A percentile compares a stretch with the other conserved stretches of the same genome.
phyloP scores from a whole-genome alignment of 1,140 invertebrate genomes.

The Halyomorpha halys region DNA sequence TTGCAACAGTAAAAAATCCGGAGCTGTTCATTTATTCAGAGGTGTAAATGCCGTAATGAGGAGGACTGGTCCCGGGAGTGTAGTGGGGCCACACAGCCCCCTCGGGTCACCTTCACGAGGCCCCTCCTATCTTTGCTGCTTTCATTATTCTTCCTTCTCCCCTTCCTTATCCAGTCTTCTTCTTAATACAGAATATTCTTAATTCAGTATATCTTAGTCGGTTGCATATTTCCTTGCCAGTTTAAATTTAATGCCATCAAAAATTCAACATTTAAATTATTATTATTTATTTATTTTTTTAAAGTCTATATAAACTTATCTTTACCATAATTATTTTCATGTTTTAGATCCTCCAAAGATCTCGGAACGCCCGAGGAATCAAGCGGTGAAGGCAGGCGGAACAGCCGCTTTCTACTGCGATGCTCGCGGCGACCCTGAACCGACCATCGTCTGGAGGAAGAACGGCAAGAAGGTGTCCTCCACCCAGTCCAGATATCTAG shows the following conservation, averaged over 20 bases:
- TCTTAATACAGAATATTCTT: too few relatives aligned
- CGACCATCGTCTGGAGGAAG: conserved; percentile 82
- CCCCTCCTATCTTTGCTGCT: conserved; percentile 21
- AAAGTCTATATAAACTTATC: background rate
- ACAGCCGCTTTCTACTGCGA: conserved; percentile 92
- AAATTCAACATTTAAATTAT: too few relatives aligned
- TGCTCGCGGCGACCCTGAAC: conserved; percentile 77
- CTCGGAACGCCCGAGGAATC: conserved; percentile 70
- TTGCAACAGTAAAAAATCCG: background rate
- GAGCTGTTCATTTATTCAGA: conserved; percentile 1
- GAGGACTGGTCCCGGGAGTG: background rate
- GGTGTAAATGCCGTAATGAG: conserved; percentile 7
- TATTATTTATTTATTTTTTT: too few relatives aligned
- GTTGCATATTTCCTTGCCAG: too few relatives aligned
- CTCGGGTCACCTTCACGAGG: background rate
- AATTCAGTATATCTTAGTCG: too few relatives aligned
- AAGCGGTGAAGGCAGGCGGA: conserved; percentile 77
- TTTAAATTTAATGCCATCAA: too few relatives aligned
- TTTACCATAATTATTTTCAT: background rate
- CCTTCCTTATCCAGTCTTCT: too few relatives aligned
- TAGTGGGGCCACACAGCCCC: background rate
- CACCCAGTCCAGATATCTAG: conserved; percentile 61
- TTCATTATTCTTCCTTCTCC: conserved; percentile 24
- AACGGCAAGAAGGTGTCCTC: conserved; percentile 72
- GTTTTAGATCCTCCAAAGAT: conserved; percentile 81